phyloP scores from a whole-genome alignment of 2,888 invertebrate species.

The Volucella zonaria region DNA sequence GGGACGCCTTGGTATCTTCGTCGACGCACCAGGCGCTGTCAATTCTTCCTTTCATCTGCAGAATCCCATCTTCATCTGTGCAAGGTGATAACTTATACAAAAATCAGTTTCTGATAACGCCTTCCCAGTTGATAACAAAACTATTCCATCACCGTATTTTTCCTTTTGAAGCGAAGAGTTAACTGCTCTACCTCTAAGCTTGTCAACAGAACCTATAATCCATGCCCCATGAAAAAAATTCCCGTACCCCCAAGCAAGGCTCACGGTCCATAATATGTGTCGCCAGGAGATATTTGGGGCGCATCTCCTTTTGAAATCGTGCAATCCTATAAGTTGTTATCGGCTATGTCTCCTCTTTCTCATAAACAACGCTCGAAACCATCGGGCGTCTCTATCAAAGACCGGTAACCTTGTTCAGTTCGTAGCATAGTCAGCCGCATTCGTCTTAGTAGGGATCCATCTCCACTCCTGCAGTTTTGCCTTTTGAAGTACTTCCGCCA shows the following conservation, averaged over 20 bases:
- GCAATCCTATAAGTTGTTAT: neutral
- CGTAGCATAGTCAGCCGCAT: conserved; percentile 3
- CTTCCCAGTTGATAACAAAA: neutral
- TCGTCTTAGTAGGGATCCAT: neutral
- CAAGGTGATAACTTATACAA: conserved; percentile 10
- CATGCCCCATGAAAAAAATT: neutral
- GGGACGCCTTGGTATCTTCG: conserved; percentile 7
- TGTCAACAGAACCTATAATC: neutral
- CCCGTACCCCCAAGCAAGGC: neutral
- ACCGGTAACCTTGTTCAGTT: no score
- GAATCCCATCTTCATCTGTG: neutral
- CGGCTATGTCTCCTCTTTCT: neutral
- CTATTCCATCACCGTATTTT: neutral
- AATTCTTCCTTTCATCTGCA: conserved; percentile 1
- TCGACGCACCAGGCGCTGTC: neutral
- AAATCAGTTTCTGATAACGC: neutral
- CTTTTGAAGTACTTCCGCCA: neutral
- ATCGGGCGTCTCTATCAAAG: no score
- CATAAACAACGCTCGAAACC: no score
- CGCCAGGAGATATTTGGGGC: neutral
- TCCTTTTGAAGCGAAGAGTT: no score
- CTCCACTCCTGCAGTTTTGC: neutral
- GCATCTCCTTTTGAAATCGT: no score
- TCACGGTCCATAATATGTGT: neutral
- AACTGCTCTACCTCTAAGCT: neutral